phyloP scores from a whole-genome alignment of 2,113 vertebrate species.

The Gracilinanus agilis region DNA sequence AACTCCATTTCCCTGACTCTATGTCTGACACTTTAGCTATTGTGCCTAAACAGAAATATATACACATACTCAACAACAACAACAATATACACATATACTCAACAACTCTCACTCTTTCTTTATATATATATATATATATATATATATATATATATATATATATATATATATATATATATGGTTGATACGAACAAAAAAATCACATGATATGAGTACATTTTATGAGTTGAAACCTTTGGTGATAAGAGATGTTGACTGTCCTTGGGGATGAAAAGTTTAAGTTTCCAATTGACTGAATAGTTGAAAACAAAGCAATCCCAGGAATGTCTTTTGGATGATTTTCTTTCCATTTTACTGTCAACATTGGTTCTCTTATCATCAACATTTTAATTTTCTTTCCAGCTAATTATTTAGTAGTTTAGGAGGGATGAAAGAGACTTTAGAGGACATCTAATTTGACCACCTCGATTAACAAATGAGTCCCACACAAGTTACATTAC shows the following conservation, averaged over 20 bases:
- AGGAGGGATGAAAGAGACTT: background rate
- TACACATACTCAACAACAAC: too few species aligned
- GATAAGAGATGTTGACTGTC: background rate
- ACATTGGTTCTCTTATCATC: background rate
- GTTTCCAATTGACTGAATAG: constrained; percentile 16
- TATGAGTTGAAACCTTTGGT: background rate
- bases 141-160: too few species aligned
- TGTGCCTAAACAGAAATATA: background rate
- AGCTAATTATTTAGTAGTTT: background rate
- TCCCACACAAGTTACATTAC: background rate
- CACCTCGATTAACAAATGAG: background rate
- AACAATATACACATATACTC: too few species aligned
- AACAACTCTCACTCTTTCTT: too few species aligned
- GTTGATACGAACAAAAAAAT: background rate
- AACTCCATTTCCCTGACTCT: too few species aligned
- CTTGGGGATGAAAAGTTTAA: background rate
- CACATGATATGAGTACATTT: background rate
- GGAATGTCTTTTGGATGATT: constrained; percentile 18
- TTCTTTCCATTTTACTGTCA: constrained; percentile 3
- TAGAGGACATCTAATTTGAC: background rate
- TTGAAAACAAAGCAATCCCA: constrained; percentile 23
- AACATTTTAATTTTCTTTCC: background rate
- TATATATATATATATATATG: too few species aligned
- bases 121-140: too few species aligned
- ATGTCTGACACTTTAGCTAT: background rate